Percentiles rank a stretch among this genome's conserved stretches.
Evolutionary conservation across 2,797 vertebrate species (phyloP).

Genomic region (Microctenopoma stevenorrisi): DNA sequence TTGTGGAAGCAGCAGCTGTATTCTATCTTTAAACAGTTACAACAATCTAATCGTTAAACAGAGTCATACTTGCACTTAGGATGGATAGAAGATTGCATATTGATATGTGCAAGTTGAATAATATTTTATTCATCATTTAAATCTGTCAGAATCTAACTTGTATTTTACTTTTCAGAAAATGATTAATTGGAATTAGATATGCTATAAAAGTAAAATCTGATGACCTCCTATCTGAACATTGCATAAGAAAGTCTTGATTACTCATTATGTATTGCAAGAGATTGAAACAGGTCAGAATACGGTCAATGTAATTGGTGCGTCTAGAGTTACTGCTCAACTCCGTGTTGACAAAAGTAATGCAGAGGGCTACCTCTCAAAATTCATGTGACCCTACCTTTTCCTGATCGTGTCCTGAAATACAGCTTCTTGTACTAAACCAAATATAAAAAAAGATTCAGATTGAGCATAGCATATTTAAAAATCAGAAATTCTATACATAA

Average conservation of each 20-base stretch:
- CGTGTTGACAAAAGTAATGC: conserved; percentile 3
- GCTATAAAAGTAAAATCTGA: conserved; percentile 10
- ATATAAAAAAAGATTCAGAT: conserved; percentile 11
- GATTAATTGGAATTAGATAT: conserved; percentile 36
- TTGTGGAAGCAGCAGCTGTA: neutral
- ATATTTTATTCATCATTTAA: conserved; percentile 26
- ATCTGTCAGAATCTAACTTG: conserved; percentile 6
- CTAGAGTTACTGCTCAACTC: conserved; percentile 18
- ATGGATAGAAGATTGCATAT: conserved; percentile 1
- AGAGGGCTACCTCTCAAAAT: conserved; percentile 3
- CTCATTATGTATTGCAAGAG: conserved; percentile 34
- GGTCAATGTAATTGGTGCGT: conserved; percentile 35
- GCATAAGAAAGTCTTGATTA: conserved; percentile 20
- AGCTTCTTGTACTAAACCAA: neutral
- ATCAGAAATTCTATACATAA: too few relatives aligned
- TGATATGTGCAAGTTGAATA: conserved; percentile 7
- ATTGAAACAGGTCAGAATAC: conserved; percentile 42
- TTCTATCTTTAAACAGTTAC: neutral
- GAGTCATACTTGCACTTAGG: neutral
- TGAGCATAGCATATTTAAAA: conserved; percentile 16
- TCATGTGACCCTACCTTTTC: neutral
- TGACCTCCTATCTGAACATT: conserved; percentile 15
- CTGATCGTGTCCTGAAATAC: conserved; percentile 24
- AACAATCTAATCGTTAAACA: too few relatives aligned
- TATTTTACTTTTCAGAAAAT: conserved; percentile 28